Percentiles rank a stretch among this genome's conserved stretches.
phyloP scores from a whole-genome alignment of 92 coral and sea anemone species.

The Meandrina meandrites region DNA sequence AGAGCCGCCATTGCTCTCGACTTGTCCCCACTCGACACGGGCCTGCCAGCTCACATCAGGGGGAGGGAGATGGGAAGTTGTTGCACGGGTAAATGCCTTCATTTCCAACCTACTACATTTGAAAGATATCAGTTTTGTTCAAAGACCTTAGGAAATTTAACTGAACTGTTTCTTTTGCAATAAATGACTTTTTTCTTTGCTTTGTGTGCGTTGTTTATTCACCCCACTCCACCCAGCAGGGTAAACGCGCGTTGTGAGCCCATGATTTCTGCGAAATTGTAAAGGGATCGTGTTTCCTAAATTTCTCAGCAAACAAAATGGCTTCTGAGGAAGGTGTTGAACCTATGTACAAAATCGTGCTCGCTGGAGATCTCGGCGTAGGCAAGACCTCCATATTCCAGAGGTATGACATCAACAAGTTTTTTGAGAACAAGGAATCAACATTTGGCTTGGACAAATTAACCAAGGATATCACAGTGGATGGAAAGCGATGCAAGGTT shows the following conservation, averaged over 20 bases:
- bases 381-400: slow-evolving; percentile 89
- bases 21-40: neutral
- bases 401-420: slow-evolving; percentile 73
- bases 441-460: slow-evolving; percentile 81
- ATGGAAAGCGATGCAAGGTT: slow-evolving; percentile 71
- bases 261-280: neutral
- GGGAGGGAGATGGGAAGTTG: neutral
- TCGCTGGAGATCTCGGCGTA: slow-evolving; percentile 87
- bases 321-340: slow-evolving; percentile 4
- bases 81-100: neutral
- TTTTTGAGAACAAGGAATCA: slow-evolving; percentile 58
- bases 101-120: neutral
- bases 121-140: too few species aligned
- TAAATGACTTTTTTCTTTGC: neutral
- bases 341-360: slow-evolving; percentile 83
- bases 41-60: neutral
- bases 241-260: neutral
- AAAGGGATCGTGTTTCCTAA: neutral
- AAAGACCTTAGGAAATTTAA: too few species aligned
- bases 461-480: slow-evolving; percentile 48
- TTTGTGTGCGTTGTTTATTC: neutral
- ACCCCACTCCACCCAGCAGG: neutral
- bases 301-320: neutral
- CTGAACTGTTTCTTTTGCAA: neutral
- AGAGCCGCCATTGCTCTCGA: slow-evolving; percentile 63